Conservation (phyloP, 2,113 vertebrate species). For the Anolis carolinensis region DNA sequence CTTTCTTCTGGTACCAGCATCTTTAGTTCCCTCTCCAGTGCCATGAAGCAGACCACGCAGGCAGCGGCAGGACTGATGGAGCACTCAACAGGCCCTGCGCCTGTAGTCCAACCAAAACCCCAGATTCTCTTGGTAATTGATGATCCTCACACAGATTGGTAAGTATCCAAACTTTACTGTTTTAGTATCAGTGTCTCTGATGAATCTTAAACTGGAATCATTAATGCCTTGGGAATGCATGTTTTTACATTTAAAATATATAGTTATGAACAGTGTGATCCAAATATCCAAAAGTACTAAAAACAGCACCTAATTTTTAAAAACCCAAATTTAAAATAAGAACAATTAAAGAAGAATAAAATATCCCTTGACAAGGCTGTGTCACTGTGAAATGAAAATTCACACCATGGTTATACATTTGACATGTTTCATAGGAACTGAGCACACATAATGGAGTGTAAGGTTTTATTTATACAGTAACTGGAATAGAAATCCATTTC, state of each 20-base stretch:
- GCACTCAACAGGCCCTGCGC: constrained; percentile 52
- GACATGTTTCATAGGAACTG: not conserved
- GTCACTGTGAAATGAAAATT: not conserved
- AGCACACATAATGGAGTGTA: not conserved
- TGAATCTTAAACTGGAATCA: not conserved
- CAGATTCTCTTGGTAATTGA: constrained; percentile 91
- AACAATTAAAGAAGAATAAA: not conserved
- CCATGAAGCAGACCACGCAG: constrained; percentile 86
- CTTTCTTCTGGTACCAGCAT: constrained; percentile 79
- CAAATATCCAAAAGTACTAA: not conserved
- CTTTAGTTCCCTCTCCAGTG: constrained; percentile 94
- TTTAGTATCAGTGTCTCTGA: not conserved
- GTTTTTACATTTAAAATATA: not conserved
- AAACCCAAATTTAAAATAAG: not conserved
- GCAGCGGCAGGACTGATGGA: constrained; percentile 79
- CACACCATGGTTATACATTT: not conserved
- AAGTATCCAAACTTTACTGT: constrained; percentile 42
- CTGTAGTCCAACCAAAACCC: constrained; percentile 81
- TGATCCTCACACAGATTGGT: constrained; percentile 94
- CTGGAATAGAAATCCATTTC: not conserved
- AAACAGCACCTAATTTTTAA: not conserved
- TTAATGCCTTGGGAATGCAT: not conserved
- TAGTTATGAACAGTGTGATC: not conserved
- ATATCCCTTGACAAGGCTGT: not conserved
- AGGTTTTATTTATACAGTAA: not conserved